A percentile compares a stretch with the other conserved stretches of the same genome.
Evolutionary conservation across 1,140 invertebrate species (phyloP).

Genomic region (Micrasema minimum): DNA sequence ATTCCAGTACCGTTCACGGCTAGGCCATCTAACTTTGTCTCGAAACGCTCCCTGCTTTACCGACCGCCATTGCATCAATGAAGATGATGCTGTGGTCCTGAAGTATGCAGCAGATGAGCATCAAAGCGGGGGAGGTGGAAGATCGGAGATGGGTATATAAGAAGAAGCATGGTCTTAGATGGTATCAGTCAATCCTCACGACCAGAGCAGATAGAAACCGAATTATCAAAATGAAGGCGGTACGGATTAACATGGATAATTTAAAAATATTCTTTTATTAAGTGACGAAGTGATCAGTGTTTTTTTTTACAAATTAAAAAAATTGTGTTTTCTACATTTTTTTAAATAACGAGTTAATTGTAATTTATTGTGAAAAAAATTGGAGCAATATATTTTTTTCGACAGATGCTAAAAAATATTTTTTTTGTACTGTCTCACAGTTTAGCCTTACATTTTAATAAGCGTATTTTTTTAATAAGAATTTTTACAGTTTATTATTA

Average conservation of each 20-base stretch:
- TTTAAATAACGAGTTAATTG: too few species aligned
- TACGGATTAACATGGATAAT: conserved; percentile 19
- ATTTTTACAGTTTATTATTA: too few species aligned
- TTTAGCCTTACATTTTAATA: too few species aligned
- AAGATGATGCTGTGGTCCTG: conserved; percentile 16
- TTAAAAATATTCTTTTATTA: background rate
- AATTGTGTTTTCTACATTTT: too few species aligned
- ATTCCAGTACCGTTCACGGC: background rate
- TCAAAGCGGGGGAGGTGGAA: conserved; percentile 25
- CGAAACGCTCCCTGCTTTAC: conserved; percentile 9
- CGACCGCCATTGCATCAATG: conserved; percentile 17
- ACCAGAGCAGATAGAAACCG: conserved; percentile 17
- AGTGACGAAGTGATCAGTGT: background rate
- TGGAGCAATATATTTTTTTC: too few species aligned
- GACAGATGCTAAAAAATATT: too few species aligned
- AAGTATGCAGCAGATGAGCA: conserved; percentile 6
- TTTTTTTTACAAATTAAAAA: too few species aligned
- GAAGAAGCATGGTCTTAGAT: conserved; percentile 4
- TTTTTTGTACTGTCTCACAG: too few species aligned
- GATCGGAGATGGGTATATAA: conserved; percentile 44
- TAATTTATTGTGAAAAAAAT: too few species aligned
- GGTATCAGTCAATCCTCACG: conserved; percentile 41
- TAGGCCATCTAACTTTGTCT: background rate
- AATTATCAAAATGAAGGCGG: conserved; percentile 42
- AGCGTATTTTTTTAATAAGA: too few species aligned